Evolutionary conservation across 1,140 invertebrate genomes (phyloP).

Genomic region (Orius insidiosus): DNA sequence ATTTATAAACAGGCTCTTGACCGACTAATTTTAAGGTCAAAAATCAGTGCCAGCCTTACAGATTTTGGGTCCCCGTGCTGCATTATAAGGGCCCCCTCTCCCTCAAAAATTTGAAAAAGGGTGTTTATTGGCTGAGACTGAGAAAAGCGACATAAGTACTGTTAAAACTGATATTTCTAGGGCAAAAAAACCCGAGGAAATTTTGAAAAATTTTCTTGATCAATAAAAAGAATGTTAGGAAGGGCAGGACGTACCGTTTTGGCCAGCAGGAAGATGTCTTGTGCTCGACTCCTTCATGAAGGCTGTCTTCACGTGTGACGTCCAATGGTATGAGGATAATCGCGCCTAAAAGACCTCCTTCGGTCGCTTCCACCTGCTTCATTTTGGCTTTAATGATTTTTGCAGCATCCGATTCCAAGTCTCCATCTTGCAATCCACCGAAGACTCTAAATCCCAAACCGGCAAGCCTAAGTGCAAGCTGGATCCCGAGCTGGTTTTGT

Average conservation of each 20-base stretch:
- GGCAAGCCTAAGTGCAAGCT: constrained; percentile 47
- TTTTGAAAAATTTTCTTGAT: no score
- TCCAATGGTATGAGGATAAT: constrained; percentile 49
- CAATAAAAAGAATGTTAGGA: background rate
- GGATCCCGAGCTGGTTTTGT: constrained; percentile 54
- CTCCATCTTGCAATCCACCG: constrained; percentile 39
- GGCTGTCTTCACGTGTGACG: constrained; percentile 57
- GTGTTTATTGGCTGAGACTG: no score
- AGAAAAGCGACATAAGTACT: no score
- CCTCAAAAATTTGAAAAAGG: no score
- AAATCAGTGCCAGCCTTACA: no score
- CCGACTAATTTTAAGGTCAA: no score
- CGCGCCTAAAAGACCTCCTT: constrained; percentile 9
- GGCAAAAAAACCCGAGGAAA: no score
- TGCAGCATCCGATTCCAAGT: constrained; percentile 27
- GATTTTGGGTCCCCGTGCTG: no score
- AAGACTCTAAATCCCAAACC: constrained; percentile 54
- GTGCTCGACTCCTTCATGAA: constrained; percentile 55
- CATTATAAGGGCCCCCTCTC: no score
- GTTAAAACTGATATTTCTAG: no score
- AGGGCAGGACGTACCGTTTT: constrained; percentile 42
- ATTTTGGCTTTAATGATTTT: constrained; percentile 41
- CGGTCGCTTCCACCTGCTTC: constrained; percentile 26
- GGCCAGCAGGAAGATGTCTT: constrained; percentile 59
- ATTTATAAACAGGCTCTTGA: no score